phyloP scores from a whole-genome alignment of 2,888 invertebrate species.

The Bombyx huttoni region DNA sequence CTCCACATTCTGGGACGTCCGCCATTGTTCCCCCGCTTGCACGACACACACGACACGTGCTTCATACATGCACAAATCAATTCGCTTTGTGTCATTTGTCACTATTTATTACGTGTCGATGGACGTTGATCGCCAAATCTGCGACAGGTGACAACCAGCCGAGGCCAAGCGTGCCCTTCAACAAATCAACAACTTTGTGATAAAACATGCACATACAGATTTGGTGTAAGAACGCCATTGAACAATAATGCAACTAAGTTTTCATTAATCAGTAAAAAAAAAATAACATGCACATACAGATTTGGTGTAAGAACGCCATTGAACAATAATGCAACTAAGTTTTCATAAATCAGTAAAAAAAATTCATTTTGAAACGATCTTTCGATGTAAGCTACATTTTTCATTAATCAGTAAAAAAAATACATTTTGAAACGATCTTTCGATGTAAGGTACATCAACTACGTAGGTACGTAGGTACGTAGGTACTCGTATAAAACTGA shows the following conservation, averaged over 20 bases:
- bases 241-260: too few relatives aligned
- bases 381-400: neutral
- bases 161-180: neutral
- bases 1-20: conserved; percentile 9
- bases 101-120: neutral
- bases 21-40: conserved; percentile 13
- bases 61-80: neutral
- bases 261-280: too few relatives aligned
- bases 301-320: too few relatives aligned
- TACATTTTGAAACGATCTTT: too few relatives aligned
- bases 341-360: too few relatives aligned
- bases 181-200: neutral
- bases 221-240: too few relatives aligned
- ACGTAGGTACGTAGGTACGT: neutral
- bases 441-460: neutral
- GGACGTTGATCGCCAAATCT: neutral
- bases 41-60: conserved; percentile 12
- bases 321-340: too few relatives aligned
- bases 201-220: neutral
- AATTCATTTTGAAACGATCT: too few relatives aligned
- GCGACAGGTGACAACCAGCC: neutral
- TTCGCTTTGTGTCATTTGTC: neutral
- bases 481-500: neutral
- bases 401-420: too few relatives aligned
- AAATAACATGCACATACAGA: neutral